These are phyloP conservation scores for Pygoscelis adeliae DNA, from an alignment of 2,113 vertebrate genomes.

Conservation along the genomic window DNA sequence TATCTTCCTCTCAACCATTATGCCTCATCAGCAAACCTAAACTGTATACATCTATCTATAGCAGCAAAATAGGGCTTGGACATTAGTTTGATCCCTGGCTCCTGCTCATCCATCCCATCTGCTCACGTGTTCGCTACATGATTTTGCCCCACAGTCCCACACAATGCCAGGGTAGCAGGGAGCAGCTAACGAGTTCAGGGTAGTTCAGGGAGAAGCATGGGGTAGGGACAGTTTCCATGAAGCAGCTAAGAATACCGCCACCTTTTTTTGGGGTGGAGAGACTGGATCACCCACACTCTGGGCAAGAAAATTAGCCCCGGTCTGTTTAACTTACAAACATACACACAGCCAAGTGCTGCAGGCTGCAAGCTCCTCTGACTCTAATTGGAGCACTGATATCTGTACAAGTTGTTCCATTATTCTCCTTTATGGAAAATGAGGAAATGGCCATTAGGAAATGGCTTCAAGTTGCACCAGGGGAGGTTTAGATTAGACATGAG, in stretches of 20 bases:
- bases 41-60: not conserved
- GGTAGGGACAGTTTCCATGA: not conserved
- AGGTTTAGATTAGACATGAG: no score
- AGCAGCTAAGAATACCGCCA: not conserved
- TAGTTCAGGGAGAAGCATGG: not conserved
- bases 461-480: no score
- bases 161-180: accelerated
- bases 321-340: not conserved
- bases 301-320: not conserved
- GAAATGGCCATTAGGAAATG: no score
- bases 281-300: not conserved
- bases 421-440: not conserved
- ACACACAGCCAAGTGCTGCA: accelerated
- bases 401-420: not conserved
- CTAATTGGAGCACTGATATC: not conserved
- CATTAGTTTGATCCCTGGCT: not conserved
- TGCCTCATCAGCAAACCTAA: not conserved
- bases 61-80: not conserved
- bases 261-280: not conserved
- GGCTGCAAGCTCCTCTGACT: not conserved
- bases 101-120: not conserved
- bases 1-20: not conserved
- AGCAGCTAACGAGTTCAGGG: not conserved
- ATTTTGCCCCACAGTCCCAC: not conserved
- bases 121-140: not conserved